phyloP scores from a whole-genome alignment of 2,797 vertebrate species.

The Darevskia nairensis region DNA sequence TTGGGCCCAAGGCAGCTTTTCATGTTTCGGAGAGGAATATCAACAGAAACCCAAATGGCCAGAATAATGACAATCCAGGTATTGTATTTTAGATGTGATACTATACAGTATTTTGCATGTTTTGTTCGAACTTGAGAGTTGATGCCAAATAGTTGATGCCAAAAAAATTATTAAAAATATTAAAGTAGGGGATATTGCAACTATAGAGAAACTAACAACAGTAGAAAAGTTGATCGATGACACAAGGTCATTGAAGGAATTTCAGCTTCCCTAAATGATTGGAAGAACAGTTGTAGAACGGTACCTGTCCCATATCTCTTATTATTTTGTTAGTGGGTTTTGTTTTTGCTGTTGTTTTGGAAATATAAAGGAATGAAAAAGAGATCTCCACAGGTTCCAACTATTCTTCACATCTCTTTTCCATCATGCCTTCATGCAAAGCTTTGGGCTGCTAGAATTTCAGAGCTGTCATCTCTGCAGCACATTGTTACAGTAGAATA shows the following conservation, averaged over 20 bases:
- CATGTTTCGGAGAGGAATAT: too few relatives aligned
- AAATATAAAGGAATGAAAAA: neutral
- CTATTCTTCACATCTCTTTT: slow-evolving; percentile 11
- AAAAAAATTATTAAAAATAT: too few relatives aligned
- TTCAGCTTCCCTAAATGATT: neutral
- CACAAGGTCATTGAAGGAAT: neutral
- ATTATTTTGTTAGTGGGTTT: neutral
- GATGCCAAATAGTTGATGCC: neutral
- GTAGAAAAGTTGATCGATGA: too few relatives aligned
- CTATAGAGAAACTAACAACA: neutral
- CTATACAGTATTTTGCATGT: too few relatives aligned
- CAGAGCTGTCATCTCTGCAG: slow-evolving; percentile 16
- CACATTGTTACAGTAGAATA: neutral
- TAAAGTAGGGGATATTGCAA: neutral
- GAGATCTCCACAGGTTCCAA: neutral
- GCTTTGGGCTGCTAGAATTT: neutral
- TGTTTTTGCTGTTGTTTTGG: neutral
- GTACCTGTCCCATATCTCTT: neutral
- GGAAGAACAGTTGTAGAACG: neutral
- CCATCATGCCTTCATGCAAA: neutral
- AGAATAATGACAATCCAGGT: too few relatives aligned
- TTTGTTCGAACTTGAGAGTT: neutral
- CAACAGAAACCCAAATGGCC: too few relatives aligned
- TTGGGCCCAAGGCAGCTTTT: too few relatives aligned
- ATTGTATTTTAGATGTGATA: too few relatives aligned